phyloP scores from a whole-genome alignment of 2,113 vertebrate genomes.

The Neogobius melanostomus region DNA sequence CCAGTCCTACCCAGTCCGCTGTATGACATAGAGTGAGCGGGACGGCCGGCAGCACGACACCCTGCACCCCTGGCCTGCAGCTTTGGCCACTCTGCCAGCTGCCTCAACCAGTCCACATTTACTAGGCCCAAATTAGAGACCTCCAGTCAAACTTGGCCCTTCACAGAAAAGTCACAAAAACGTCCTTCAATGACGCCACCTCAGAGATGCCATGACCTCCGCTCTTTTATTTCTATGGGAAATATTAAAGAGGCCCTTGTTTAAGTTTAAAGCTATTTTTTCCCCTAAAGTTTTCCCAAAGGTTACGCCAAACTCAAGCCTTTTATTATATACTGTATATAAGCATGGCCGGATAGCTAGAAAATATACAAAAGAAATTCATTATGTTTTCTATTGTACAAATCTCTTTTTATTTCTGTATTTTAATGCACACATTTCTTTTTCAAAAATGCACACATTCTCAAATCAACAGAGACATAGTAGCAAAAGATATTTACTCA shows the following conservation, averaged over 20 bases:
- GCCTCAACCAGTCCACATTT: conserved; percentile 62
- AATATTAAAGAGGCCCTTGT: conserved; percentile 26
- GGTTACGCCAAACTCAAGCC: too few relatives aligned
- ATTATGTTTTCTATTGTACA: too few relatives aligned
- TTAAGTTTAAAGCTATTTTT: background rate
- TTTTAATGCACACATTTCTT: too few relatives aligned
- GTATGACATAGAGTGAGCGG: conserved; percentile 8
- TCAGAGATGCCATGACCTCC: conserved; percentile 49
- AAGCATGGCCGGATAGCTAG: too few relatives aligned
- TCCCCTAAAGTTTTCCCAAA: too few relatives aligned
- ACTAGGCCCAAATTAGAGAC: conserved; percentile 68
- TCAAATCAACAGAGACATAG: too few relatives aligned
- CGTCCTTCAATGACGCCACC: conserved; percentile 48
- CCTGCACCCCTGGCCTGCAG: conserved; percentile 41
- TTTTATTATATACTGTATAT: too few relatives aligned
- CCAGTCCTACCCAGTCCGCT: background rate
- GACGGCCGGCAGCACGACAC: conserved; percentile 18
- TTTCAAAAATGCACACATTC: too few relatives aligned
- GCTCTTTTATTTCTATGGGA: conserved; percentile 39
- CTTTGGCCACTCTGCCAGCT: conserved; percentile 49
- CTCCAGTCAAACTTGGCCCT: conserved; percentile 57
- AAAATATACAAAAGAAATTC: too few relatives aligned
- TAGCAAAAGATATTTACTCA: too few relatives aligned
- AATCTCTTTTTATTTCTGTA: too few relatives aligned
- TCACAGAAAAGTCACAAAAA: conserved; percentile 49